Conservation (phyloP, 2,888 invertebrate species). For the Cephus pulcher region DNA sequence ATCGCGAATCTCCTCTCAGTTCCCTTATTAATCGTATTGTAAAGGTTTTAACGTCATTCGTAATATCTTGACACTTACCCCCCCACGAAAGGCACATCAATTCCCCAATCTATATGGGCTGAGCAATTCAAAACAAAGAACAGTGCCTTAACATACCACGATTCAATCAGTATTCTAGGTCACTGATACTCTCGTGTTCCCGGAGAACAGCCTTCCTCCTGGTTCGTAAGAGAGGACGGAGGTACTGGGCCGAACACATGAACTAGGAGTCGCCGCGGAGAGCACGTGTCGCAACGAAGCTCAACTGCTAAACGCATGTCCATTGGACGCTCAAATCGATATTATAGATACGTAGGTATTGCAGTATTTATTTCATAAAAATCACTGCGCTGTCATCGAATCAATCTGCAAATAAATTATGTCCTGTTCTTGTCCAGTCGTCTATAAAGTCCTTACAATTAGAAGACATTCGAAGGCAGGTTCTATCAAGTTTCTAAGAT, state of each 20-base stretch:
- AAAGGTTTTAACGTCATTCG: no score
- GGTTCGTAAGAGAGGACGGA: no score
- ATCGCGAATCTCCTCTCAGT: no score
- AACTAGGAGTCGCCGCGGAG: conserved; percentile 25
- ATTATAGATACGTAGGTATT: conserved; percentile 21
- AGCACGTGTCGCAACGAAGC: conserved; percentile 31
- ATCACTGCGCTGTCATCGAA: neutral
- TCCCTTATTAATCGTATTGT: no score
- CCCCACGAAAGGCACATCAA: conserved; percentile 27
- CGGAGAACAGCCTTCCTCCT: no score
- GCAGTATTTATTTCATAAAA: neutral
- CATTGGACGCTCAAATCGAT: conserved; percentile 25
- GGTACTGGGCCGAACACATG: no score
- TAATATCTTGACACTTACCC: conserved; percentile 6
- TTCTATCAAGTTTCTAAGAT: no score
- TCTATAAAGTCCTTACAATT: neutral
- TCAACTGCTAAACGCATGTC: conserved; percentile 34
- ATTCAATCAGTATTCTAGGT: no score
- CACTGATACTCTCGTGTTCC: no score
- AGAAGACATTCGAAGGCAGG: no score
- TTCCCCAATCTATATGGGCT: conserved; percentile 5
- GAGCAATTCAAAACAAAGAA: no score
- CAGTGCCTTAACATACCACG: no score
- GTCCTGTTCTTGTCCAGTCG: neutral
- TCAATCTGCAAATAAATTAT: neutral